A percentile compares a stretch with the other conserved stretches of the same genome.
Evolutionary conservation across 2,113 vertebrate genomes (phyloP).

Genomic region (Pachyramphus minor): DNA sequence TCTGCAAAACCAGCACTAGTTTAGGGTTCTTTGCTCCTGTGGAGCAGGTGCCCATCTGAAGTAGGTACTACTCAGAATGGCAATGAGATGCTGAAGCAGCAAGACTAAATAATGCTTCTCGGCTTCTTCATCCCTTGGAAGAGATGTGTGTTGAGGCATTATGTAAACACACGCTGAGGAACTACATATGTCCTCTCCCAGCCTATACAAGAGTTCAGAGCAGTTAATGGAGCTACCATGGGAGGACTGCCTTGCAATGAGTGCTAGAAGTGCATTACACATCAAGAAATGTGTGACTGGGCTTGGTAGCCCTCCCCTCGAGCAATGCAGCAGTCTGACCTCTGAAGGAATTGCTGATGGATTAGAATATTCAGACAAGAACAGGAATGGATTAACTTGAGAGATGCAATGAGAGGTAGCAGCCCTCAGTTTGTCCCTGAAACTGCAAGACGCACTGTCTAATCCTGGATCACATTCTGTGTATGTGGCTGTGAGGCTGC

Average conservation of each 20-base stretch:
- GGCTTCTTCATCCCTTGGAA: neutral
- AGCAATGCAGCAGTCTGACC: too few species aligned
- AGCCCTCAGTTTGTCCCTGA: neutral
- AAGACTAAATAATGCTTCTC: neutral
- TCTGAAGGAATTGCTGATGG: neutral
- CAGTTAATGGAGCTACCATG: neutral
- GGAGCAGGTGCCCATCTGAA: neutral
- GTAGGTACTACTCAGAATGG: neutral
- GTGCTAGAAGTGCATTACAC: neutral
- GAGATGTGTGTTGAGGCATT: neutral
- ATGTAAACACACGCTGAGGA: neutral
- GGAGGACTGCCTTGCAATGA: neutral
- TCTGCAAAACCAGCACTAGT: neutral
- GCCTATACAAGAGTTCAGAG: neutral
- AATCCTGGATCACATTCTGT: accelerated
- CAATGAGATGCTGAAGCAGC: neutral
- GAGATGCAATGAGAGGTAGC: neutral
- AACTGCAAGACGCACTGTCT: accelerated
- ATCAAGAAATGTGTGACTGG: accelerated
- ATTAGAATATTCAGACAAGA: neutral
- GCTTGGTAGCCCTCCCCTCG: neutral
- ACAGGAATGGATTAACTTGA: neutral
- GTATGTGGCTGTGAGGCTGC: accelerated
- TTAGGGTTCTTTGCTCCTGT: neutral
- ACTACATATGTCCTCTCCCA: neutral